These are phyloP conservation scores for Triplophysa bombifrons DNA, from an alignment of 2,797 vertebrate species.

Conservation along the genomic window DNA sequence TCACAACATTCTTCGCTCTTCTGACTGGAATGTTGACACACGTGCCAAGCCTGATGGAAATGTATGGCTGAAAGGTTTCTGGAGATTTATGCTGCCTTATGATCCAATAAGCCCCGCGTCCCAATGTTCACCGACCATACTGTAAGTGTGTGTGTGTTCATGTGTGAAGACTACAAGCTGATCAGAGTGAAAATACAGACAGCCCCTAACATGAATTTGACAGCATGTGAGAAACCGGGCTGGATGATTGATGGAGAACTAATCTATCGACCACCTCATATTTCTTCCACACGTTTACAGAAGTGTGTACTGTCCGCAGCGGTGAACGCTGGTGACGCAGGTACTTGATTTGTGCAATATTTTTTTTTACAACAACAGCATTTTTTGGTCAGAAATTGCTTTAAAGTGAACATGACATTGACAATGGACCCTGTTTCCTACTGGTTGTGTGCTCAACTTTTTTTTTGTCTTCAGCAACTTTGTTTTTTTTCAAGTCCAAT, in stretches of 20 bases:
- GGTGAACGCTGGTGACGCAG: neutral
- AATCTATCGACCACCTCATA: conserved; percentile 27
- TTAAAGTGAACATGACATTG: neutral
- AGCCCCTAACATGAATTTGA: neutral
- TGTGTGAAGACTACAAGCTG: conserved; percentile 8
- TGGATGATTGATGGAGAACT: conserved; percentile 26
- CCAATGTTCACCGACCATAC: conserved; percentile 12
- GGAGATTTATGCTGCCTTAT: conserved; percentile 30
- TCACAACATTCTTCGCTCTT: conserved; percentile 5
- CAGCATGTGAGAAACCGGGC: neutral
- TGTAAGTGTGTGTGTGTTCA: neutral
- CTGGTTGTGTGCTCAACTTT: neutral
- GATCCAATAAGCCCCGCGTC: conserved; percentile 23
- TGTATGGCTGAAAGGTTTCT: conserved; percentile 20
- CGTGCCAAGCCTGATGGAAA: conserved; percentile 27
- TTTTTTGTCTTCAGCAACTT: too few species aligned
- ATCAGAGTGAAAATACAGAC: conserved; percentile 24
- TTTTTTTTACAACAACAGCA: neutral
- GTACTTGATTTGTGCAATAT: neutral
- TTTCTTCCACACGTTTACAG: neutral
- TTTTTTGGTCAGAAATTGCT: conserved; percentile 1
- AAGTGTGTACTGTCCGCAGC: conserved; percentile 1
- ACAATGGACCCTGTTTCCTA: neutral
- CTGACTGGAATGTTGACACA: conserved; percentile 26
- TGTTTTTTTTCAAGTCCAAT: too few species aligned